Evolutionary conservation across 2,797 vertebrate genomes (phyloP).

Genomic region (Cossypha dichroa): DNA sequence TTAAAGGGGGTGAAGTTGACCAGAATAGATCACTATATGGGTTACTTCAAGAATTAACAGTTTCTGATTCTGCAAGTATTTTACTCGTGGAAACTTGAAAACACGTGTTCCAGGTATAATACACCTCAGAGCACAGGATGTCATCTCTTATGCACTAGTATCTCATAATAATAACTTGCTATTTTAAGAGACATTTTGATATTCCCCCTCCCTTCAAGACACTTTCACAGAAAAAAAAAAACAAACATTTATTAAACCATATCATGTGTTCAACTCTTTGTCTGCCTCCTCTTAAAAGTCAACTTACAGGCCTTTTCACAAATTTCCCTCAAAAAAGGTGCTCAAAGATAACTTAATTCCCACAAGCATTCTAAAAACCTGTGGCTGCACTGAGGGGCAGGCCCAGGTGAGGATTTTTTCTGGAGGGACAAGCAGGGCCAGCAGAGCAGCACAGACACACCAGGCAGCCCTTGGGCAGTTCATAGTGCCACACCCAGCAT

Average conservation of each 20-base stretch:
- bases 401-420: neutral
- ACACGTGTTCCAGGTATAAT: neutral
- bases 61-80: neutral
- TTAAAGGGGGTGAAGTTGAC: neutral
- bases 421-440: neutral
- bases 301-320: neutral
- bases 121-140: neutral
- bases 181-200: neutral
- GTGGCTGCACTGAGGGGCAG: neutral
- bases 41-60: neutral
- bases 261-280: neutral
- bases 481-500: rapidly evolving
- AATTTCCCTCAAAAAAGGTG: neutral
- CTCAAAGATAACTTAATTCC: neutral
- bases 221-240: neutral
- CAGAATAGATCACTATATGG: neutral
- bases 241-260: neutral
- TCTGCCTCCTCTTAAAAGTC: neutral
- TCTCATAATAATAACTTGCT: neutral
- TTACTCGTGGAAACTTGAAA: neutral
- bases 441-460: neutral
- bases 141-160: neutral
- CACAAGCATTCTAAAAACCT: neutral
- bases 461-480: neutral
- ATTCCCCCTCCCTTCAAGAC: neutral